Base-by-base conservation (phyloP, 2,888 invertebrate species). In the Baronia brevicornis region DNA sequence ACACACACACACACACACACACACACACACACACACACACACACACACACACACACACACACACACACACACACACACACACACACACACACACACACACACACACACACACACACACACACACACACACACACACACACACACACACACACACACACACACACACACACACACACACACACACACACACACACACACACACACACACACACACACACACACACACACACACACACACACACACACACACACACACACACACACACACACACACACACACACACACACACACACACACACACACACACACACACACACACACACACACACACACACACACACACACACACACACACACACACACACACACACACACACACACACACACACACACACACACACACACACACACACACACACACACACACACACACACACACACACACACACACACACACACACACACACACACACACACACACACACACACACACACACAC, bases 161-260 rank as follows among this genome's bases (percentile, higher is more conserved):
- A 20, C 20, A 20, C 20, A n/a, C 20, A 20, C 20, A 20, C 20
- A 20, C 20, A 20, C 20, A 20, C 20, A n/a, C 20, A 20, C 20
- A 20, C 20, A 20, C 20, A n/a, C 20, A 20, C 20, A 20, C 20
- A 20, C 20, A 20, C 20, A 20, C 20, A 20, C 20, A 20, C 20
- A n/a, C 20, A 20, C n/a, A 20, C 20, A 20, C 20, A 20, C 20
- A 20, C 20, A 20, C 20, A 20, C 20, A 20, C 20, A 20, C 20
- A 20, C 20, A 20, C 20, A 20, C 20, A n/a, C 20, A 20, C 20
- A 20, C 20, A 20, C 20, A 20, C 20, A 20, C 20, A 20, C 20
- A 20, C 20, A 20, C 20, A 20, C 20, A n/a, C 20, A 20, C 20
- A 20, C 20, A 20, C 20, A 20, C 20, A 20, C 20, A 20, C 20